These are phyloP conservation scores for Rhineura floridana DNA, from an alignment of 2,113 vertebrate species.

Conservation along the genomic window DNA sequence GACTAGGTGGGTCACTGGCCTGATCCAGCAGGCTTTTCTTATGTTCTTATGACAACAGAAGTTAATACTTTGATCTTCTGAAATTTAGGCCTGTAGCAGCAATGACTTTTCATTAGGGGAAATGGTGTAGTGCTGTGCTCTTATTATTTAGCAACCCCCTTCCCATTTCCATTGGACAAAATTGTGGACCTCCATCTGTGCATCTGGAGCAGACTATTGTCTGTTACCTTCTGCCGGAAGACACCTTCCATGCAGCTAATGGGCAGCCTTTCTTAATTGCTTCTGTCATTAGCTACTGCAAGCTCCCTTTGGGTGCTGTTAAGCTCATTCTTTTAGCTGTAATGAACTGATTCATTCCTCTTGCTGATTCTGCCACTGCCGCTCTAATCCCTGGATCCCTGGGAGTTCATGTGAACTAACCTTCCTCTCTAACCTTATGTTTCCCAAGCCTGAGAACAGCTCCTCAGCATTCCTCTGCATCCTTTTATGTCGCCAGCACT, in stretches of 20 bases:
- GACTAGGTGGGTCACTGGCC: too few species aligned
- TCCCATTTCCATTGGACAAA: not conserved
- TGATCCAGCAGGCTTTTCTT: too few species aligned
- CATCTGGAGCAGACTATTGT: not conserved
- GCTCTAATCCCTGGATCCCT: not conserved
- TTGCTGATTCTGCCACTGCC: constrained; percentile 15
- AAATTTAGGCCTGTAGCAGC: not conserved
- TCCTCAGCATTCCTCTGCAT: not conserved
- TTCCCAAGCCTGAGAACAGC: constrained; percentile 30
- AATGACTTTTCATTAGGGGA: not conserved
- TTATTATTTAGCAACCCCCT: too few species aligned
- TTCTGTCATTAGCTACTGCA: constrained; percentile 1
- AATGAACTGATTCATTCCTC: not conserved
- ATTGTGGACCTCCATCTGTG: not conserved
- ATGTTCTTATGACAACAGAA: too few species aligned
- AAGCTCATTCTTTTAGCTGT: not conserved
- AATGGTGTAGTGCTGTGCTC: not conserved
- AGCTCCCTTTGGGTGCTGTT: fast-evolving
- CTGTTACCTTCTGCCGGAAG: not conserved
- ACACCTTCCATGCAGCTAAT: not conserved
- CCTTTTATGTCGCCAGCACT: fast-evolving
- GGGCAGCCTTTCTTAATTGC: not conserved
- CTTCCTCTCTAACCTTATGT: constrained; percentile 31
- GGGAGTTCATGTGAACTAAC: constrained; percentile 49
- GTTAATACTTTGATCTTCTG: too few species aligned